A percentile compares a stretch with the other conserved stretches of the same genome.
These are phyloP conservation scores for Pandemis corylana DNA, from an alignment of 2,888 invertebrate genomes.

Conservation along the genomic window DNA sequence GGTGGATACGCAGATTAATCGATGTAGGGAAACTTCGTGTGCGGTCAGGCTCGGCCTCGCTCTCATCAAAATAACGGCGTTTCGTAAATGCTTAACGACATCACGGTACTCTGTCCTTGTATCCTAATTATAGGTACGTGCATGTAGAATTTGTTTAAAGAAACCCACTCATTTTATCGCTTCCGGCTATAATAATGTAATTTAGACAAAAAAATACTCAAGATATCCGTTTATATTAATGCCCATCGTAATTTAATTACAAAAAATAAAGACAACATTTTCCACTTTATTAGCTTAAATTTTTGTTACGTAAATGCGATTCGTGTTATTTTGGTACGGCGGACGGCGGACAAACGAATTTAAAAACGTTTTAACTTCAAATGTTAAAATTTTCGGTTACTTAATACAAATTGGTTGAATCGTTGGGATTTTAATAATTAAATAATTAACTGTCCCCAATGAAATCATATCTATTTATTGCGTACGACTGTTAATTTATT, in stretches of 20 bases:
- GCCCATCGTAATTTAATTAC: too few species aligned
- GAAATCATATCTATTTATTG: too few species aligned
- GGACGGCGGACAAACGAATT: background rate
- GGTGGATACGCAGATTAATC: conserved; percentile 34
- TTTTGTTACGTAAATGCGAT: background rate
- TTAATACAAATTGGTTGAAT: background rate
- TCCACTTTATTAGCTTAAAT: background rate
- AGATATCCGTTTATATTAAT: too few species aligned
- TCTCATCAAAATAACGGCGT: conserved; percentile 29
- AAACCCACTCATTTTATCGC: background rate
- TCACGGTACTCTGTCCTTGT: conserved; percentile 2
- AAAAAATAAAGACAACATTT: too few species aligned
- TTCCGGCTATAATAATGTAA: too few species aligned
- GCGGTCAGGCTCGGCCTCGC: conserved; percentile 11
- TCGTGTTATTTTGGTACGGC: background rate
- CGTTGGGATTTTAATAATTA: background rate
- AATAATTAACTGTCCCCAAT: too few species aligned
- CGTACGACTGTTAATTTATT: too few species aligned
- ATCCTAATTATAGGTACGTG: background rate
- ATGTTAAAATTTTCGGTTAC: background rate
- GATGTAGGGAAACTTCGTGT: conserved; percentile 31
- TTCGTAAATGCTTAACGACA: conserved; percentile 23
- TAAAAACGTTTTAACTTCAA: background rate
- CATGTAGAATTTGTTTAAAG: background rate
- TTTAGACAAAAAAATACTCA: too few species aligned